phyloP scores from a whole-genome alignment of 2,888 invertebrate genomes.

The Sarcophaga caerulescens region DNA sequence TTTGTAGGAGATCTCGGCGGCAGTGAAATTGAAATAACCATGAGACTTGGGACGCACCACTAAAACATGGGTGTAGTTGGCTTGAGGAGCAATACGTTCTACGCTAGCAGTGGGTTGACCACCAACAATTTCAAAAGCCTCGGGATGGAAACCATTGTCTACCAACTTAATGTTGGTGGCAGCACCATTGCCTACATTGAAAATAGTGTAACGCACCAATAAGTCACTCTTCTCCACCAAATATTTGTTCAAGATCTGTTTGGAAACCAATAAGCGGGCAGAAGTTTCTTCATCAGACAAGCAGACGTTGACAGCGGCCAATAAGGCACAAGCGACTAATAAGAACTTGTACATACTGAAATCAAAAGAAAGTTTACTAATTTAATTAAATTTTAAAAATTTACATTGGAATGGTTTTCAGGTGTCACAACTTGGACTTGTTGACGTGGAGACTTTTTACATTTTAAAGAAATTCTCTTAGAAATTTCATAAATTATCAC shows the following conservation, averaged over 20 bases:
- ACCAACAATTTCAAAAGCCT: slow-evolving; percentile 93
- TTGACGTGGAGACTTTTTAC: slow-evolving; percentile 74
- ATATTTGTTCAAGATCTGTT: slow-evolving; percentile 97
- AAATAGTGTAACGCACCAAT: slow-evolving; percentile 95
- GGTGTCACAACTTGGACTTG: slow-evolving; percentile 60
- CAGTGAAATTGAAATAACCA: slow-evolving; percentile 98
- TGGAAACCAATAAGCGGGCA: slow-evolving; percentile 93
- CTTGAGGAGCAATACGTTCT: slow-evolving; percentile 94
- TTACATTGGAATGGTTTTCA: not conserved
- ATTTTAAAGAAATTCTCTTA: not conserved
- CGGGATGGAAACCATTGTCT: slow-evolving; percentile 95
- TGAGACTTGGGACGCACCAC: slow-evolving; percentile 93
- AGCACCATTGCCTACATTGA: slow-evolving; percentile 95
- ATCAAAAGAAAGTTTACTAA: not conserved
- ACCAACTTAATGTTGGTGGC: slow-evolving; percentile 92
- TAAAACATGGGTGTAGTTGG: slow-evolving; percentile 96
- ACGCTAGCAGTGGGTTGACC: slow-evolving; percentile 92
- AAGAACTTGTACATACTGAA: slow-evolving; percentile 73
- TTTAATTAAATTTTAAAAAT: not conserved
- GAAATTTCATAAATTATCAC: not conserved
- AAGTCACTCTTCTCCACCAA: slow-evolving; percentile 98
- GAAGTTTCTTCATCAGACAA: slow-evolving; percentile 84
- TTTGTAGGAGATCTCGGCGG: slow-evolving; percentile 95
- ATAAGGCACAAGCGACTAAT: slow-evolving; percentile 72
- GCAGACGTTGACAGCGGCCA: slow-evolving; percentile 75